Percentiles rank a stretch among this genome's conserved stretches.
These are phyloP conservation scores for Siniperca chuatsi DNA, from an alignment of 2,113 vertebrate species.

Conservation along the genomic window DNA sequence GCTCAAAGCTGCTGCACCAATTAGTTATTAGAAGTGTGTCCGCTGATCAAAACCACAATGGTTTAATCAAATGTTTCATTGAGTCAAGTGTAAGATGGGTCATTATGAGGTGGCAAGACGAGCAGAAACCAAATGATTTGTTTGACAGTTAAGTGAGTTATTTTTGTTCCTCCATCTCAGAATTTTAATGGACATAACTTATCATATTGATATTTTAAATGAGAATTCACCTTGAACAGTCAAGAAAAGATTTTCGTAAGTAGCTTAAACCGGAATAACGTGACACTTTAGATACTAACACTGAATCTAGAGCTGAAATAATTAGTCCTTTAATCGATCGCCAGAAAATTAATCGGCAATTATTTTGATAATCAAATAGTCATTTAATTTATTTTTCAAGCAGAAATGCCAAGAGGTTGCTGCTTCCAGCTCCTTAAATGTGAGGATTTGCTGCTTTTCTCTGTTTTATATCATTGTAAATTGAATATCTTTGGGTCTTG, in stretches of 20 bases:
- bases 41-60: slow-evolving; percentile 44
- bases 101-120: slow-evolving; percentile 13
- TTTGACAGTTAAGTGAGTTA: not conserved
- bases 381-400: too few relatives aligned
- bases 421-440: too few relatives aligned
- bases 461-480: too few relatives aligned
- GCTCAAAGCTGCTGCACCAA: slow-evolving; percentile 50
- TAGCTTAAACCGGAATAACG: not conserved
- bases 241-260: not conserved
- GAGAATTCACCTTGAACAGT: not conserved
- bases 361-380: too few relatives aligned
- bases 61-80: slow-evolving; percentile 31
- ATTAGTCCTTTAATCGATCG: not conserved
- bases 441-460: too few relatives aligned
- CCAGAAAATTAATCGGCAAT: too few relatives aligned
- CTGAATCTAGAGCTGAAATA: not conserved
- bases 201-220: slow-evolving; percentile 6
- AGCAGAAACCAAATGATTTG: not conserved
- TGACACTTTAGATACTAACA: not conserved
- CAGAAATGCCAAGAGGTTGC: too few relatives aligned
- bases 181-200: not conserved
- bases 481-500: too few relatives aligned
- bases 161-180: not conserved
- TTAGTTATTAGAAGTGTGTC: slow-evolving; percentile 53
- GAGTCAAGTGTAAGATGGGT: not conserved